Conservation (phyloP, 1,140 invertebrate genomes). For the Phthorimaea operculella region DNA sequence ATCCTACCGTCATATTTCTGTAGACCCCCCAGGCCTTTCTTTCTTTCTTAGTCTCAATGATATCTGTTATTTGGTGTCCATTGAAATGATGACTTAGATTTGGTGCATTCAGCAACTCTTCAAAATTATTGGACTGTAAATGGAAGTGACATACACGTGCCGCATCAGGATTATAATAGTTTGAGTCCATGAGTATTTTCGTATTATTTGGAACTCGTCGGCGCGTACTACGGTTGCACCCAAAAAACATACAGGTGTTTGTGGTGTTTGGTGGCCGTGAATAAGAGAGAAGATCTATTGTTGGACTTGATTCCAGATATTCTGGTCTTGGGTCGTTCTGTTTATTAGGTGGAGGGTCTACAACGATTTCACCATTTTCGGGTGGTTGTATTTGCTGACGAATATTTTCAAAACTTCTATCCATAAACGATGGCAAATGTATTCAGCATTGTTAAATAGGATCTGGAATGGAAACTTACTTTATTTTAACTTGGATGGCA, state of each 20-base stretch:
- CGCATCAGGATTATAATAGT: background rate
- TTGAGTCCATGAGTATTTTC: background rate
- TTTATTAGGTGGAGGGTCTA: background rate
- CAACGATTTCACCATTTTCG: background rate
- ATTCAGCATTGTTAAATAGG: background rate
- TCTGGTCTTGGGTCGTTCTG: background rate
- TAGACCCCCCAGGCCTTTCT: too few relatives aligned
- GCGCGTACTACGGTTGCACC: background rate
- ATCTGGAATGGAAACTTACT: slow-evolving; percentile 1
- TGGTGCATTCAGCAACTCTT: background rate
- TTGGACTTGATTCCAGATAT: background rate
- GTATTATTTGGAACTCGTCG: background rate
- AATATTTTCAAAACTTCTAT: background rate
- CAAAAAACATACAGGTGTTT: background rate
- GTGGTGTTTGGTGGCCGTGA: background rate
- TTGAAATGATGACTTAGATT: background rate
- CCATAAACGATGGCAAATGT: slow-evolving; percentile 3
- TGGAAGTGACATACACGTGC: background rate
- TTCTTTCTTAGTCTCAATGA: background rate
- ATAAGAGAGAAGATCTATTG: background rate
- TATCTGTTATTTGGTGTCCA: slow-evolving; percentile 2
- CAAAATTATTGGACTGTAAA: background rate
- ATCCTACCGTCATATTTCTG: too few relatives aligned
- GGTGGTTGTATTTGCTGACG: background rate
- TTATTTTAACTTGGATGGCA: too few relatives aligned